Evolutionary conservation across 2,797 vertebrate species (phyloP), one percentile per base, ranked within the genome.

Genomic region (Toxotes lorentzi): DNA sequence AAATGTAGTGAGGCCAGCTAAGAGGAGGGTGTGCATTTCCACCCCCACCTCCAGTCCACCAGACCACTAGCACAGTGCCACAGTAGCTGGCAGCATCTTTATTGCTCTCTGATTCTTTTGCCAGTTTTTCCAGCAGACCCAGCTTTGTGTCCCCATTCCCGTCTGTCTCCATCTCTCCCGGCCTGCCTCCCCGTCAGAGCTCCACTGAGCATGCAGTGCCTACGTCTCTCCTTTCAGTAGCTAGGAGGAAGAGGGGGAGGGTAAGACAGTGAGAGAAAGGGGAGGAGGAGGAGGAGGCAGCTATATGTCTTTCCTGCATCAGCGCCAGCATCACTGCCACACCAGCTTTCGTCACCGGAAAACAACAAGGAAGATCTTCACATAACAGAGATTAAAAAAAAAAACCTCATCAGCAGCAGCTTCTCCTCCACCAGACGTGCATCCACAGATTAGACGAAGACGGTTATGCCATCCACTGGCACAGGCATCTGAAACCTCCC

Each of bases 221-320:
- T 88, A 81, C 10, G 86, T 95, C 95, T 86, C 91, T 93, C 88
- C 92, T 90, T 94, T 95, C 92, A 94, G 95, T 96, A 95, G 93
- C 89, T 74, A 66, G 80, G 61, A 76, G 72, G 60, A 53, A 16
- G 66, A 40, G 84, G 88, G 73, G 90, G 81, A 74, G 82, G 80
- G 77, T 67, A 79, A 57, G 71, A 59, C 23, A 60, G 67, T 56
- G 35, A 38, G 71, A 86, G 81, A 88, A 92, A 91, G 89, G 84
- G 88, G 92, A 92, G 93, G 93, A 90, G 90, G 62, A 64, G 74
- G 69, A 78, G 79, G 30, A 78, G 63, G 78, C 80, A 65, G 78
- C 80, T 90, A 90, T 86, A 76, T 88, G 91, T 91, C 85, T 95
- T 88, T 17, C 79, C 93, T 90, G 91, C 95, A 93, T 94, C 93